Evolutionary conservation across 2,888 invertebrate genomes (phyloP), one percentile per base, ranked within the genome.

Genomic region (Spilosoma lubricipeda): DNA sequence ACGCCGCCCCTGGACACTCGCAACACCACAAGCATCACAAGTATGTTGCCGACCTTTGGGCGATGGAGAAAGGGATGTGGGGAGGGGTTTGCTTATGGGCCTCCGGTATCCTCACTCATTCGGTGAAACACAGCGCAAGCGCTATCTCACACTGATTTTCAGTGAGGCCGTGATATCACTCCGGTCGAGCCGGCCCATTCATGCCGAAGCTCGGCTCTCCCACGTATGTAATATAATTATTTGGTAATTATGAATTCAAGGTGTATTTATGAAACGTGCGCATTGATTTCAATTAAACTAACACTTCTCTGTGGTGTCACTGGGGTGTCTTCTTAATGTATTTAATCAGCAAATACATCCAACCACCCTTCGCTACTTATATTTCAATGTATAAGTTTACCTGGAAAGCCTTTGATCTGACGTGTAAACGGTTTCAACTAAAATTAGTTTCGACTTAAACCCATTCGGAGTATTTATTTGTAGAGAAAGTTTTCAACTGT

Each of bases 271-370:
- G 18, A 18, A 33, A 15, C 11, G 72, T 75, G 70, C 73, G 70
- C 70, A 72, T 66, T 70, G 27, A 23, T 59, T 73, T 39, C 65
- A 74, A 72, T 71, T 71, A 48, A 72, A 77, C 71, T 11, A 65
- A 27, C 45, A 36, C 63, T 33, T n/a, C n/a, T n/a, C n/a, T n/a
- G n/a, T n/a, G n/a, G n/a, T n/a, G n/a, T n/a, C n/a, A n/a, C n/a
- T n/a, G n/a, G 69, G 52, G 65, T 69, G 45, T 45, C 59, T 63
- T 36, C 39, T 27, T 56, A 45, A 36, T n/a, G 63, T 72, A 68
- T 69, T 69, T 73, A 65, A 69, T 70, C 65, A 70, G 48, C 65
- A 70, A 73, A 73, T 70, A 56, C 30, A 73, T 59, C 56, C 30
- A 39, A 66, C 39, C 33, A 39, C 23, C 52, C 52, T 52, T 69